Base-by-base conservation (phyloP, 2,888 invertebrate species). In the Theretra japonica region DNA sequence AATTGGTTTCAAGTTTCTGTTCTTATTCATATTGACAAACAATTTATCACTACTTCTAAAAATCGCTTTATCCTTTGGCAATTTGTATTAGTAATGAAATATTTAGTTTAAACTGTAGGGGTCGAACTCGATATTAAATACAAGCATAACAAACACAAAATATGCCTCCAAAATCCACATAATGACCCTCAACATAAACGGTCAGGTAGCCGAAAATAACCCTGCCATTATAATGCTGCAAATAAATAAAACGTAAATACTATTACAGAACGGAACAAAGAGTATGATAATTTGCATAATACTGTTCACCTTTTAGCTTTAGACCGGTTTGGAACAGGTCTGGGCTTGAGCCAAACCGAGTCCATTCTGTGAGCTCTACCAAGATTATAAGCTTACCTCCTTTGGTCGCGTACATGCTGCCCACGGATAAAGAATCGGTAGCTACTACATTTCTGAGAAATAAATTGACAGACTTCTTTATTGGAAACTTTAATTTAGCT, bases 201-300 rank as follows among this genome's bases (percentile, higher is more conserved):
- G 75, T 77, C 75, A 77, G 79, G 81, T 82, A 76, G 79, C 81
- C 80, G 75, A 76, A 80, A 81, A 82, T 86, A 84, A 81, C 83
- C 85, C 78, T 77, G 75, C 82, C 84, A 86, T 88, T 90, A 88
- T 87, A 86, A 86, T 86, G 88, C 85, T 82, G 84, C 83, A 88
- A 90, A 91, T 91, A 92, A 92, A 91, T 90, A 91, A 92, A 92
- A 90, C 89, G 89, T 90, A 90, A 91, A 90, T 88, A 90, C 87
- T 86, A 85, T 88, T 86, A 89, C 85, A 82, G 86, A 83, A 83
- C 85, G 87, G 88, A 91, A 93, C 92, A 93, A 94, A 92, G 93
- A 92, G 90, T 90, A 87, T 82, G 86, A 84, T 87, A 84, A 93
- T 94, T 93, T 94, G 88, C 94, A 94, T 94, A 94, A 93, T 92